phyloP scores from a whole-genome alignment of 1,140 invertebrate genomes.

The Asbolus verrucosus region DNA sequence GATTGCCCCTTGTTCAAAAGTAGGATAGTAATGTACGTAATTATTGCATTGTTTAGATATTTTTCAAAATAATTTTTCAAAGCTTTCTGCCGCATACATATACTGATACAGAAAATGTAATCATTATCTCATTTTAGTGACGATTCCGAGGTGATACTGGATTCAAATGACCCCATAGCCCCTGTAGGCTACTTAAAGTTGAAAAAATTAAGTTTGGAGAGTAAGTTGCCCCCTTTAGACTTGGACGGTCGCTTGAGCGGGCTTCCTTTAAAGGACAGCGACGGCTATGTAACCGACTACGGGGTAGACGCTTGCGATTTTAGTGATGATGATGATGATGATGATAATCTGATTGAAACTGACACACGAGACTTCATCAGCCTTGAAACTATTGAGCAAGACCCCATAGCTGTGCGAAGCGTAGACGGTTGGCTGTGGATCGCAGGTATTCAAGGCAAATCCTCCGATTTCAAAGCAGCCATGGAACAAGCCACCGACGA shows the following conservation, averaged over 20 bases:
- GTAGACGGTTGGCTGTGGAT: conserved; percentile 85
- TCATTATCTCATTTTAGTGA: conserved; percentile 74
- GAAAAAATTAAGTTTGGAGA: conserved; percentile 81
- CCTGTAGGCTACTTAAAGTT: conserved; percentile 94
- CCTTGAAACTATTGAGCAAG: conserved; percentile 1
- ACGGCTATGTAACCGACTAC: conserved; percentile 71
- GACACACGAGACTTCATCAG: neutral
- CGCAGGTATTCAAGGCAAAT: conserved; percentile 76
- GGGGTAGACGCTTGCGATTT: conserved; percentile 69
- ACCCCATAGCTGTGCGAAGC: conserved; percentile 67
- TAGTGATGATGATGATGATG: conserved; percentile 66
- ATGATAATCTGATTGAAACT: neutral
- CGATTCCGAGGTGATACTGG: conserved; percentile 87
- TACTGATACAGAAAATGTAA: too few relatives aligned
- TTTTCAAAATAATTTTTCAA: too few relatives aligned
- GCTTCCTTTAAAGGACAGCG: conserved; percentile 69
- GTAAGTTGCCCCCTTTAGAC: conserved; percentile 69
- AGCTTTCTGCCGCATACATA: too few relatives aligned
- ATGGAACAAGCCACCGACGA: conserved; percentile 77
- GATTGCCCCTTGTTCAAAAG: conserved; percentile 97
- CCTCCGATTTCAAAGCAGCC: conserved; percentile 68
- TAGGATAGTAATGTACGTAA: conserved; percentile 90
- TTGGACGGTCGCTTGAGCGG: conserved; percentile 67
- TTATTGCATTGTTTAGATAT: too few relatives aligned
- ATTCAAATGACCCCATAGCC: conserved; percentile 91